Percentiles rank a stretch among this genome's conserved stretches.
Evolutionary conservation across 1,140 invertebrate genomes (phyloP).

Genomic region (Coelopa frigida): DNA sequence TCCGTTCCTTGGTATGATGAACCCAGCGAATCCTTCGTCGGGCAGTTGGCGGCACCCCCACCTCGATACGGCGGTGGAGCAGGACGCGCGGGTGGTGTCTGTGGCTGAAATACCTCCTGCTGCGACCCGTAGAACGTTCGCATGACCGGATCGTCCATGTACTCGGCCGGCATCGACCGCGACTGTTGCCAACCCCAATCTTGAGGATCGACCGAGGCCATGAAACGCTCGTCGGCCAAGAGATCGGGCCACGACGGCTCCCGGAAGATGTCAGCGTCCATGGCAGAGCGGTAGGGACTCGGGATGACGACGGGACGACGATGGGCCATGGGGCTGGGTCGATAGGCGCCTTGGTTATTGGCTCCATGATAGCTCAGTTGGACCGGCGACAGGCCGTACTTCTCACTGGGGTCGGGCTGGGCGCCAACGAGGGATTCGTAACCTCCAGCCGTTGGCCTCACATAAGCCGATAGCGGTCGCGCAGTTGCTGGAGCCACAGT

Average conservation of each 20-base stretch:
- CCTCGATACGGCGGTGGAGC: background rate
- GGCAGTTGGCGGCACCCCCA: background rate
- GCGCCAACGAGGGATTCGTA: no score
- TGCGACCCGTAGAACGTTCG: conserved; percentile 20
- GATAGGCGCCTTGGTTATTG: background rate
- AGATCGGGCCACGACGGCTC: conserved; percentile 18
- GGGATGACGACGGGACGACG: conserved; percentile 10
- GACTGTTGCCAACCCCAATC: background rate
- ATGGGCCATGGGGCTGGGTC: background rate
- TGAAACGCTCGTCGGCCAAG: conserved; percentile 13
- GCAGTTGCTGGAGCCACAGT: no score
- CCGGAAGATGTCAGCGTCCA: conserved; percentile 18
- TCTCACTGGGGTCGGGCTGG: no score
- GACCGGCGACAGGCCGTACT: no score
- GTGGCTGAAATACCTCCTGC: background rate
- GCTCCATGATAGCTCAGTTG: background rate
- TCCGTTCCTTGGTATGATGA: background rate
- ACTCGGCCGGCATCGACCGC: conserved; percentile 1
- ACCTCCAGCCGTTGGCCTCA: no score
- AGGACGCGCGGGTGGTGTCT: background rate
- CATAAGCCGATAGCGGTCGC: no score
- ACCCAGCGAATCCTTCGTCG: background rate
- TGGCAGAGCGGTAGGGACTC: no score
- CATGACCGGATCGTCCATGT: conserved; percentile 30
- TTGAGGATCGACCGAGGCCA: background rate